A percentile compares a stretch with the other conserved stretches of the same genome.
These are phyloP conservation scores for Pimpla rufipes DNA, from an alignment of 2,888 invertebrate species.

Conservation along the genomic window DNA sequence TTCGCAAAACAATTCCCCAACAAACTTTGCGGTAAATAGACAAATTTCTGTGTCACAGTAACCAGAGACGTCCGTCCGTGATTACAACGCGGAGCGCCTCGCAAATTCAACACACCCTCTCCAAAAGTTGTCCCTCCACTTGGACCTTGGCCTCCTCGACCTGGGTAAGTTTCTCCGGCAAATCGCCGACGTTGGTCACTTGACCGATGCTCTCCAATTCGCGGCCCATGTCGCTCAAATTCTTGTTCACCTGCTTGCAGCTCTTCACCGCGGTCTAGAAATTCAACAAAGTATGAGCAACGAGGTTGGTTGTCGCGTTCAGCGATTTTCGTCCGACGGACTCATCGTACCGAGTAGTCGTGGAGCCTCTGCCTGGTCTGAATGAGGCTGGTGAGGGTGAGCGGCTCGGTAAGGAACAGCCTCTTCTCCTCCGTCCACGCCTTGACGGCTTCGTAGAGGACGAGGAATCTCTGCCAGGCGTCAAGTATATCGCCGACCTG, in stretches of 20 bases:
- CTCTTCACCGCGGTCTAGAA: conserved; percentile 94
- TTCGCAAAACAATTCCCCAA: background rate
- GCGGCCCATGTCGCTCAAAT: conserved; percentile 96
- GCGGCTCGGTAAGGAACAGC: conserved; percentile 91
- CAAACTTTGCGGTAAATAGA: background rate
- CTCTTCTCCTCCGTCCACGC: conserved; percentile 94
- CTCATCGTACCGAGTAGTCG: conserved; percentile 91
- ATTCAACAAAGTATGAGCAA: conserved; percentile 69
- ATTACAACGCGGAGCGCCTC: background rate
- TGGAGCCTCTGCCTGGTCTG: conserved; percentile 94
- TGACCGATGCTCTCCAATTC: conserved; percentile 94
- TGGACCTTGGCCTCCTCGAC: conserved; percentile 95
- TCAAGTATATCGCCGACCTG: conserved; percentile 95
- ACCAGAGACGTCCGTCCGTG: background rate
- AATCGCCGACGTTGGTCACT: conserved; percentile 93
- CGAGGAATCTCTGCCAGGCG: conserved; percentile 94
- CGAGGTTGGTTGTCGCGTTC: background rate
- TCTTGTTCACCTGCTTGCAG: conserved; percentile 94
- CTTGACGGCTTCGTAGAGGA: conserved; percentile 93
- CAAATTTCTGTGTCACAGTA: background rate
- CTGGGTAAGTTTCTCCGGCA: conserved; percentile 94
- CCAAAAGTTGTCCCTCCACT: conserved; percentile 93
- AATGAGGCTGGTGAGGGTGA: conserved; percentile 92
- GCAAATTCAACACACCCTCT: conserved; percentile 89
- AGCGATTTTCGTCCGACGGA: background rate